Conservation (phyloP, 2,113 vertebrate genomes). For the Dunckerocampus dactyliophorus region DNA sequence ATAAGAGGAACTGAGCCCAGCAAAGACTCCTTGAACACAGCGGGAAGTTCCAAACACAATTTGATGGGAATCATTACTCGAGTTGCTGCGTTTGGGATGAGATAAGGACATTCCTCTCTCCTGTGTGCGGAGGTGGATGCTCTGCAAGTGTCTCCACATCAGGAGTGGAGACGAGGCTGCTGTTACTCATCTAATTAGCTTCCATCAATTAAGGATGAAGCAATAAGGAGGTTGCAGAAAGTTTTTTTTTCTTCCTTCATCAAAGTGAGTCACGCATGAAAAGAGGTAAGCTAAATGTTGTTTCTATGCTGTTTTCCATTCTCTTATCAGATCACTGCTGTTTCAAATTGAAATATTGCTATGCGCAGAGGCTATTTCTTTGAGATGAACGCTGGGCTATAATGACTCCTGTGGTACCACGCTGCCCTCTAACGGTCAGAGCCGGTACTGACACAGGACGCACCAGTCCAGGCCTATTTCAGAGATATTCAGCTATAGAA, state of each 20-base stretch:
- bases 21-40: constrained; percentile 21
- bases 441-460: constrained; percentile 23
- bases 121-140: constrained; percentile 4
- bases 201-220: constrained; percentile 58
- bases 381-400: constrained; percentile 12
- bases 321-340: too few species aligned
- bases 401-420: constrained; percentile 37
- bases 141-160: not conserved
- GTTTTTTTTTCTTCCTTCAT: constrained; percentile 11
- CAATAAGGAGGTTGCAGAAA: constrained; percentile 30
- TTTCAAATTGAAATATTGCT: not conserved
- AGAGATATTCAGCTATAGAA: not conserved
- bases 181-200: constrained; percentile 45
- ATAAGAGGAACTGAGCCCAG: constrained; percentile 31
- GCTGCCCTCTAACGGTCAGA: constrained; percentile 67
- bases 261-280: constrained; percentile 16
- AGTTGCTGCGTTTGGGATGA: not conserved
- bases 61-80: constrained; percentile 47
- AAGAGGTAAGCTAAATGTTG: constrained; percentile 20
- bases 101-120: constrained; percentile 52
- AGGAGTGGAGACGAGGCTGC: constrained; percentile 9
- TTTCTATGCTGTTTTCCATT: constrained; percentile 5
- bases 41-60: constrained; percentile 27
- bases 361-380: not conserved
- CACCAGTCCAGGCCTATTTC: not conserved